Evolutionary conservation across 2,888 invertebrate genomes (phyloP).

Genomic region (Beris morrisii): DNA sequence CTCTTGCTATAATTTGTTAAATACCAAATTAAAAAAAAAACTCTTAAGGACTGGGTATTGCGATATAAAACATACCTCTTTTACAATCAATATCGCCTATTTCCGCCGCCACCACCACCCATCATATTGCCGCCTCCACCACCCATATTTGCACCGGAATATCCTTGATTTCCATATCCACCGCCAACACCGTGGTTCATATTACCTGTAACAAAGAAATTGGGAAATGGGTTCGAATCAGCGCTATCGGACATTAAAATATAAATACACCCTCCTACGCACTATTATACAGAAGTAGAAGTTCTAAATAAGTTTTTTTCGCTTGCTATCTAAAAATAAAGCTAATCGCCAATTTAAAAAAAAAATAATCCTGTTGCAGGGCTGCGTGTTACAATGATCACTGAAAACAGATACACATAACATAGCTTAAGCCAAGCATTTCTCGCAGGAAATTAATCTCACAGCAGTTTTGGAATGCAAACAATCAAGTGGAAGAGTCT

Average conservation of each 20-base stretch:
- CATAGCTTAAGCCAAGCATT: constrained; percentile 54
- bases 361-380: constrained; percentile 47
- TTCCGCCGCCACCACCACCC: constrained; percentile 41
- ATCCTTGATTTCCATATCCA: constrained; percentile 39
- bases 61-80: constrained; percentile 21
- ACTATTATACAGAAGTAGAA: background rate
- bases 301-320: too few relatives aligned
- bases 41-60: background rate
- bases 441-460: constrained; percentile 2
- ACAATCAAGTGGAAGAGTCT: constrained; percentile 23
- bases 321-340: too few relatives aligned
- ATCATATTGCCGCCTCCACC: constrained; percentile 39
- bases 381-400: constrained; percentile 55
- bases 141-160: constrained; percentile 40
- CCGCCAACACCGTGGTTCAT: constrained; percentile 40
- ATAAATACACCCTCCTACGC: background rate
- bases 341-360: too few relatives aligned
- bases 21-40: background rate
- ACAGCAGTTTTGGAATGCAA: constrained; percentile 40
- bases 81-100: constrained; percentile 41
- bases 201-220: constrained; percentile 36
- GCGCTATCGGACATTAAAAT: background rate
- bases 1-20: background rate
- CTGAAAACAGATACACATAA: constrained; percentile 49
- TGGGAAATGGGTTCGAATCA: constrained; percentile 19